Conservation (phyloP, 2,797 vertebrate species). For the Lagorchestes hirsutus region DNA sequence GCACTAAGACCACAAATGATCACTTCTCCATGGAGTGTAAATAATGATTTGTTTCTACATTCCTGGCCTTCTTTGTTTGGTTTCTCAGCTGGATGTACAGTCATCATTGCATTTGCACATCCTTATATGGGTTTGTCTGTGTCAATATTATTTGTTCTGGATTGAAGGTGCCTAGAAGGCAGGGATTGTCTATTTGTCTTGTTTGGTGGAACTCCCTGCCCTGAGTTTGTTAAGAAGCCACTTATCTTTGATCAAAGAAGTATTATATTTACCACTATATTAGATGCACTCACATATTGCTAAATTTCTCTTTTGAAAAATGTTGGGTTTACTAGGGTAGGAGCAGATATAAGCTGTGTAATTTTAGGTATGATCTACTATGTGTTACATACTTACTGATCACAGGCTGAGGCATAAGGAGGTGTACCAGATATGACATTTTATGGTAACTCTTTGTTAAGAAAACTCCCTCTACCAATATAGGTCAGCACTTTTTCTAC, state of each 20-base stretch:
- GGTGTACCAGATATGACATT: background rate
- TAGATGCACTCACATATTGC: background rate
- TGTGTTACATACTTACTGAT: constrained; percentile 24
- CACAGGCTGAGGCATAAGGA: background rate
- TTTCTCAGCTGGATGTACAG: background rate
- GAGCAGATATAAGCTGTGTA: background rate
- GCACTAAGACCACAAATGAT: constrained; percentile 16
- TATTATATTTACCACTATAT: background rate
- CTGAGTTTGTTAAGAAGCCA: background rate
- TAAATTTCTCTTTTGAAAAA: background rate
- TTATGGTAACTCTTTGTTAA: constrained; percentile 28
- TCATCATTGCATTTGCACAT: background rate
- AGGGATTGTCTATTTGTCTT: background rate
- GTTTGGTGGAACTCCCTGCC: background rate
- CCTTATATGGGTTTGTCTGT: background rate
- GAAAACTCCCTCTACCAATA: background rate
- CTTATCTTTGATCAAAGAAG: background rate
- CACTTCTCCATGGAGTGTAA: background rate
- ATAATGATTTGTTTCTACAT: background rate
- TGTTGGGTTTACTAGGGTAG: constrained; percentile 1
- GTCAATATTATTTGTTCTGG: constrained; percentile 30
- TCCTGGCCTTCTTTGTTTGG: background rate
- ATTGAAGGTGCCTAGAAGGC: background rate
- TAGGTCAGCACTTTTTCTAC: background rate
- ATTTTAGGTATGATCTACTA: background rate